phyloP scores from a whole-genome alignment of 1,140 invertebrate genomes.

The Nymphalis io region DNA sequence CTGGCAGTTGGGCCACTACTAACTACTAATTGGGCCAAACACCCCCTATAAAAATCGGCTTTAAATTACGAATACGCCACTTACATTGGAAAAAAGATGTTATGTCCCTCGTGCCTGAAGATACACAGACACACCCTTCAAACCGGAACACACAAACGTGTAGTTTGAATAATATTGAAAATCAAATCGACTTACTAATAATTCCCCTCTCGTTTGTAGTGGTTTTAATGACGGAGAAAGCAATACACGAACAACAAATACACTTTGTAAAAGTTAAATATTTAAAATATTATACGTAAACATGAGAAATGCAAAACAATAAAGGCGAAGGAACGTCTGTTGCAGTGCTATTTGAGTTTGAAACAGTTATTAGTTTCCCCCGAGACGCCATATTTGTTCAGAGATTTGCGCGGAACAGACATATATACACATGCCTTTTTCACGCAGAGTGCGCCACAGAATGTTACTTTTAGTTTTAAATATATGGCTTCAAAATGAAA shows the following conservation, averaged over 20 bases:
- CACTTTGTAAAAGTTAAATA: slow-evolving; percentile 1
- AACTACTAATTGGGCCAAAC: too few relatives aligned
- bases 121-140: too few relatives aligned
- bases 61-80: too few relatives aligned
- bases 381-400: slow-evolving; percentile 27
- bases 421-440: slow-evolving; percentile 14
- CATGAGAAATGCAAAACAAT: slow-evolving; percentile 26
- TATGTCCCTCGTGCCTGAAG: too few relatives aligned
- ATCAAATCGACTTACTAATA: not conserved
- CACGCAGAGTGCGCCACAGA: slow-evolving; percentile 1
- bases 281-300: slow-evolving; percentile 12
- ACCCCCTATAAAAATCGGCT: too few relatives aligned
- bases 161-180: too few relatives aligned
- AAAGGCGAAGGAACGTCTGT: slow-evolving; percentile 20
- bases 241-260: not conserved
- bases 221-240: not conserved
- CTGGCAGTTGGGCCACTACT: too few relatives aligned
- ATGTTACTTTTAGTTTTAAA: slow-evolving; percentile 15
- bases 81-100: too few relatives aligned
- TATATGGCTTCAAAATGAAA: slow-evolving; percentile 9
- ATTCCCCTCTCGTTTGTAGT: not conserved
- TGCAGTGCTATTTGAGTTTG: slow-evolving; percentile 26
- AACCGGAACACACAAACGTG: too few relatives aligned
- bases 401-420: slow-evolving; percentile 23
- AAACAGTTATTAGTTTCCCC: slow-evolving; percentile 32